A percentile compares a stretch with the other conserved stretches of the same genome.
Conservation (phyloP, 2,888 invertebrate species). For the Ernsta delagoae region DNA sequence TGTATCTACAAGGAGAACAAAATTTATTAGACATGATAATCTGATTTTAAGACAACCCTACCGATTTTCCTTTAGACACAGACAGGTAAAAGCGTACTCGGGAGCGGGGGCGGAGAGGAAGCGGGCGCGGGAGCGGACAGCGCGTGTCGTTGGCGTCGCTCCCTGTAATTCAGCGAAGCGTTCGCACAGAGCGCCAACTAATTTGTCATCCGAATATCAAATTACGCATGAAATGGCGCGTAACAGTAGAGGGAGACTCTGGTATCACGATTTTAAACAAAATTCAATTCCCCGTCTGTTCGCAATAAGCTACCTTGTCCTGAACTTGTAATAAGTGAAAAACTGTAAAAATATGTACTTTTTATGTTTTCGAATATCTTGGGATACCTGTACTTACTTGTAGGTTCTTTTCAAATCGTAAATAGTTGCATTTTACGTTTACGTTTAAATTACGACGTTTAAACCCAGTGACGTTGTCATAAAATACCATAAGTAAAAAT, state of each 20-base stretch:
- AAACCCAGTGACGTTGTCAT: too few species aligned
- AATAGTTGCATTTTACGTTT: too few species aligned
- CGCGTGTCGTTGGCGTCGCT: conserved; percentile 42
- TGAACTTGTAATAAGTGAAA: conserved; percentile 49
- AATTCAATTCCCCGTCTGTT: conserved; percentile 70
- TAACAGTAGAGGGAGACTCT: conserved; percentile 67
- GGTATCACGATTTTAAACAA: conserved; percentile 73
- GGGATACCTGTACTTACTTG: too few species aligned
- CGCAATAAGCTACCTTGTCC: conserved; percentile 59
- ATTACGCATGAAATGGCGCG: conserved; percentile 81
- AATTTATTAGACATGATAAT: not conserved
- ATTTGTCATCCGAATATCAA: conserved; percentile 84
- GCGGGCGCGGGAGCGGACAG: conserved; percentile 42
- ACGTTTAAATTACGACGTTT: too few species aligned
- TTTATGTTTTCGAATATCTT: too few species aligned
- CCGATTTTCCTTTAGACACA: not conserved
- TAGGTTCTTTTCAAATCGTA: too few species aligned
- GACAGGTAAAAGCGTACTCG: not conserved
- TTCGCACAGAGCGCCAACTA: conserved; percentile 69
- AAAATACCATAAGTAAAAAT: not conserved
- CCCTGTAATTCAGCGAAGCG: conserved; percentile 74
- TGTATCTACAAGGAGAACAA: not conserved
- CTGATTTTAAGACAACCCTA: not conserved
- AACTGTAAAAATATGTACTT: not conserved
- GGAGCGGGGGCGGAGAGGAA: conserved; percentile 21